Evolutionary conservation across 2,113 vertebrate genomes (phyloP).

Genomic region (Plotosus lineatus): DNA sequence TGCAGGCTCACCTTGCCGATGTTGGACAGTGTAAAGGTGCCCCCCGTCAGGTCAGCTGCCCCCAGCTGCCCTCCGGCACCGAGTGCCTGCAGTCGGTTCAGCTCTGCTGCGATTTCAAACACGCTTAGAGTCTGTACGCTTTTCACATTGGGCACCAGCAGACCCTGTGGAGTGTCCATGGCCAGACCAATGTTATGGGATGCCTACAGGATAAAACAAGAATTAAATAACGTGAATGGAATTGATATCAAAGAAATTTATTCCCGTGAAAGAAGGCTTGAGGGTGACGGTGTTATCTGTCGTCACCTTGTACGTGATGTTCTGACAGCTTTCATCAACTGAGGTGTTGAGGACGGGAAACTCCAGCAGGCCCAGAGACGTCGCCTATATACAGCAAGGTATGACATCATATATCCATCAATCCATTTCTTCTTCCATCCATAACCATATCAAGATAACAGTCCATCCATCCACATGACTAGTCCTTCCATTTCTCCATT

Average conservation of each 20-base stretch:
- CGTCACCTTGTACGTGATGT: conserved; percentile 89
- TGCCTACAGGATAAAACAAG: conserved; percentile 22
- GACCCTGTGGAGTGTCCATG: conserved; percentile 51
- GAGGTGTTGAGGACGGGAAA: conserved; percentile 90
- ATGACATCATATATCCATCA: not conserved
- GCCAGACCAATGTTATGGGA: conserved; percentile 50
- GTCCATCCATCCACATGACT: not conserved
- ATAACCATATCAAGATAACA: not conserved
- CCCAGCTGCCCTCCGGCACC: conserved; percentile 82
- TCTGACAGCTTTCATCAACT: conserved; percentile 86
- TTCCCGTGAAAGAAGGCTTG: not conserved
- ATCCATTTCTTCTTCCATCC: not conserved
- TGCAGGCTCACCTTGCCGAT: conserved; percentile 85
- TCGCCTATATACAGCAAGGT: conserved; percentile 71
- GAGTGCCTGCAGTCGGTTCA: conserved; percentile 85
- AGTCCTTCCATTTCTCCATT: not conserved
- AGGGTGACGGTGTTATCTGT: not conserved
- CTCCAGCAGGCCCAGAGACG: conserved; percentile 84
- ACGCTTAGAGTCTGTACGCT: conserved; percentile 85
- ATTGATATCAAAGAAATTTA: not conserved
- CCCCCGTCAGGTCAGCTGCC: conserved; percentile 81
- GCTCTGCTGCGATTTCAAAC: conserved; percentile 83
- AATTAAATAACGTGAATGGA: no score
- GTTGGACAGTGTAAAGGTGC: conserved; percentile 94
- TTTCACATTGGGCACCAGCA: conserved; percentile 81